Evolutionary conservation across 2,797 vertebrate genomes (phyloP).

Genomic region (Microctenopoma steveboyesi): DNA sequence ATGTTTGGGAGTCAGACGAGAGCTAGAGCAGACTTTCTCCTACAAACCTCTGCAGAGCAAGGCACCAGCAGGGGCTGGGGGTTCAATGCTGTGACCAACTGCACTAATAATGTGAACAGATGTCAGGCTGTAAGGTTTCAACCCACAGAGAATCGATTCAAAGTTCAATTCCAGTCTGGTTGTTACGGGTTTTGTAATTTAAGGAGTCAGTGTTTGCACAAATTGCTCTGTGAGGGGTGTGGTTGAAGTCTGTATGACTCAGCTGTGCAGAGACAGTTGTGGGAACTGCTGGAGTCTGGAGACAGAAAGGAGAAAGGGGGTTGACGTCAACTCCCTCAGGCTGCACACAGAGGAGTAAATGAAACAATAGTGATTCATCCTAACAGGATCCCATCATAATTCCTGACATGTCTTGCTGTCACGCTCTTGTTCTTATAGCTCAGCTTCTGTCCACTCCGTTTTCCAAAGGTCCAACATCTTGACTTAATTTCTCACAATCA

Average conservation of each 20-base stretch:
- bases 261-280: constrained; percentile 37
- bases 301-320: constrained; percentile 20
- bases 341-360: constrained; percentile 9
- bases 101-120: constrained; percentile 27
- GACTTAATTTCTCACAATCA: constrained; percentile 27
- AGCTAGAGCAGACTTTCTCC: neutral
- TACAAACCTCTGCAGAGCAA: constrained; percentile 13
- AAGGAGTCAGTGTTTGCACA: constrained; percentile 40
- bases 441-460: constrained; percentile 6
- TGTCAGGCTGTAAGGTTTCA: constrained; percentile 25
- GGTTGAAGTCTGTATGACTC: constrained; percentile 37
- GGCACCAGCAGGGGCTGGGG: constrained; percentile 4
- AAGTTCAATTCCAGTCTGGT: constrained; percentile 34
- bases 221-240: constrained; percentile 37
- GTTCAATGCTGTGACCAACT: constrained; percentile 20
- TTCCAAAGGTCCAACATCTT: constrained; percentile 22
- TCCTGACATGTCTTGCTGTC: constrained; percentile 9
- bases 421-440: neutral
- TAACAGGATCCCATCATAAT: constrained; percentile 4
- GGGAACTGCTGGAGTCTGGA: constrained; percentile 41
- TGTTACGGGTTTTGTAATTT: constrained; percentile 37
- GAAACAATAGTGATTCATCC: constrained; percentile 18
- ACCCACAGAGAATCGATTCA: constrained; percentile 25
- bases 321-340: constrained; percentile 43
- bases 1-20: neutral